Conservation (phyloP, 2,797 vertebrate genomes). For the Acestrorhynchus altus region DNA sequence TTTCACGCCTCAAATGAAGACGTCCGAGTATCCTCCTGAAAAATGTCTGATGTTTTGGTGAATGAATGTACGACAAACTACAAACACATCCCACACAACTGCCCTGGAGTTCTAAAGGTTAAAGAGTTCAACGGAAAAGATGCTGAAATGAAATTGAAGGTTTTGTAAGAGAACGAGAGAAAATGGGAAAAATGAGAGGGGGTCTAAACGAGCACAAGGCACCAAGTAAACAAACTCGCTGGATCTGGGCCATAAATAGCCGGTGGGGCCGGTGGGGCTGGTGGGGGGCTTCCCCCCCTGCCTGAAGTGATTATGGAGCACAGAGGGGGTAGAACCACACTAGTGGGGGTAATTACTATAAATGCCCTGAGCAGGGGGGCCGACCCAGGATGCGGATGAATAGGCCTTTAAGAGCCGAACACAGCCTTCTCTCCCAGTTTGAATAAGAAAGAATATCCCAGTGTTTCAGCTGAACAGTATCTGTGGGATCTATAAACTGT, state of each 20-base stretch:
- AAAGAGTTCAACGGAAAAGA: too few species aligned
- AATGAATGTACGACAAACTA: too few species aligned
- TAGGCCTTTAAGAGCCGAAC: neutral
- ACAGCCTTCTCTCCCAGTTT: neutral
- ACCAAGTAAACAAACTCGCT: slow-evolving; percentile 13
- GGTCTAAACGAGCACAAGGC: neutral
- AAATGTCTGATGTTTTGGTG: too few species aligned
- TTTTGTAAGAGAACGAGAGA: neutral
- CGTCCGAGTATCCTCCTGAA: too few species aligned
- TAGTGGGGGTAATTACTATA: slow-evolving; percentile 20
- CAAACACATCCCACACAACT: too few species aligned
- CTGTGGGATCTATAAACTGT: too few species aligned
- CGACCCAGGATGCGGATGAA: neutral
- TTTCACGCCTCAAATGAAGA: too few species aligned
- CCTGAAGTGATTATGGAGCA: slow-evolving; percentile 2
- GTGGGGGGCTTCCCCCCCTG: neutral
- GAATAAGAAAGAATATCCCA: neutral
- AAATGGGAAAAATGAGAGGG: neutral
- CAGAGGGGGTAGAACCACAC: neutral
- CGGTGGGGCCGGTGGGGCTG: neutral
- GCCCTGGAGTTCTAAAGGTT: too few species aligned
- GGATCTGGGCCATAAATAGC: neutral
- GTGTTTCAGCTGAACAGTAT: neutral
- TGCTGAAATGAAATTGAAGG: neutral
- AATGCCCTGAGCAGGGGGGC: neutral